A percentile compares a stretch with the other conserved stretches of the same genome.
phyloP scores from a whole-genome alignment of 2,797 vertebrate species.

The Mormyrops attenuatus region DNA sequence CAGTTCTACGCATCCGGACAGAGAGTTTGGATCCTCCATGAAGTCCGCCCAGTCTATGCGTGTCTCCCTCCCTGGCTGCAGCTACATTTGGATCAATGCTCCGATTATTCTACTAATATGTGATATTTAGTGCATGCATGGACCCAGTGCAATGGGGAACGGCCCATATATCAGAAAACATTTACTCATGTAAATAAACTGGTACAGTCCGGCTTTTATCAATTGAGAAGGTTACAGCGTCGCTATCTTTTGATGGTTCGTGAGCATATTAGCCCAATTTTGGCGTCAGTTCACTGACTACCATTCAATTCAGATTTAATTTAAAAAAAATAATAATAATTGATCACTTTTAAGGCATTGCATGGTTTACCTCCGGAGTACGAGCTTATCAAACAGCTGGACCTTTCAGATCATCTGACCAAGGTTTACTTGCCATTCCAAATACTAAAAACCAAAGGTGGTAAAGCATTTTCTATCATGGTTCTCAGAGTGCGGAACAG shows the following conservation, averaged over 20 bases:
- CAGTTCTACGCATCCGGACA: neutral
- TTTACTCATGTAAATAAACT: neutral
- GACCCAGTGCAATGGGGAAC: neutral
- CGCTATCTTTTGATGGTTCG: no score
- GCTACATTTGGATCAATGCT: neutral
- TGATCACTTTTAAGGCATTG: neutral
- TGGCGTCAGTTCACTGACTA: neutral
- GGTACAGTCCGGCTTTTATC: no score
- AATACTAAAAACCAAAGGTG: neutral
- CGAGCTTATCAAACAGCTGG: neutral
- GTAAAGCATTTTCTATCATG: neutral
- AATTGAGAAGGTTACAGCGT: no score
- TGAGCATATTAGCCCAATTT: no score
- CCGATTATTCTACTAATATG: neutral
- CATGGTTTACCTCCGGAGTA: neutral
- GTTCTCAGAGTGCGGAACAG: neutral
- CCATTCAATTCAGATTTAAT: neutral
- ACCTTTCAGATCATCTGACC: neutral
- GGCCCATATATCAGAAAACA: neutral
- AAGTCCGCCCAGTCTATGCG: neutral
- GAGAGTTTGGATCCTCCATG: neutral
- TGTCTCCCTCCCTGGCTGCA: neutral
- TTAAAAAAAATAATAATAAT: neutral
- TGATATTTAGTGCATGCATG: neutral
- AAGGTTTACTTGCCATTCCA: neutral